Percentiles rank a stretch among this genome's conserved stretches.
These are phyloP conservation scores for Ceratosolen fusciceps DNA, from an alignment of 1,140 invertebrate genomes.

Conservation along the genomic window DNA sequence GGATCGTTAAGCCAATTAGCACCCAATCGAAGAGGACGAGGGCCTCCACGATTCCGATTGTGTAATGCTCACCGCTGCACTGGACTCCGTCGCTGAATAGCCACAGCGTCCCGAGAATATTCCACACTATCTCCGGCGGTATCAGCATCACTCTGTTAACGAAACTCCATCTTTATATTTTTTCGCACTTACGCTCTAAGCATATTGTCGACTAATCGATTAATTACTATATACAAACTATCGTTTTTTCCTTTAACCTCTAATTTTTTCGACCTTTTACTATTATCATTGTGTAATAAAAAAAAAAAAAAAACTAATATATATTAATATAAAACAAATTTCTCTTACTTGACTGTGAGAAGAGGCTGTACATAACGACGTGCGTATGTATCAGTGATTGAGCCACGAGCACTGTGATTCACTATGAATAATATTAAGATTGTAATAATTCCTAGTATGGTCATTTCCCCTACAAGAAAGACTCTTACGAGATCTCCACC, in stretches of 20 bases:
- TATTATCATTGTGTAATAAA: no score
- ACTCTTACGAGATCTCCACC: conserved; percentile 79
- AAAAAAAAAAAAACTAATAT: no score
- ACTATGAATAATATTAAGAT: conserved; percentile 77
- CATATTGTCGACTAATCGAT: no score
- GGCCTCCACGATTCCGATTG: conserved; percentile 80
- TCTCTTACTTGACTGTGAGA: conserved; percentile 78
- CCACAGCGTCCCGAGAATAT: conserved; percentile 86
- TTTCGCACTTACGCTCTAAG: background rate
- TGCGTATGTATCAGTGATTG: conserved; percentile 79
- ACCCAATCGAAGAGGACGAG: conserved; percentile 87
- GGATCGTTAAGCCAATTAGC: conserved; percentile 80
- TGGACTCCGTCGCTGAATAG: conserved; percentile 80
- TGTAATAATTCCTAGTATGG: conserved; percentile 75
- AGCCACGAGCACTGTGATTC: conserved; percentile 79
- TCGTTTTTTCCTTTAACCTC: no score
- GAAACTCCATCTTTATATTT: background rate
- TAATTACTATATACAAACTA: no score
- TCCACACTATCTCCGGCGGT: conserved; percentile 82
- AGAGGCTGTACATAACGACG: conserved; percentile 78
- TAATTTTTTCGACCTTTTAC: no score
- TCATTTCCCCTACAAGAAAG: conserved; percentile 78
- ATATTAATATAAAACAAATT: conserved; percentile 2
- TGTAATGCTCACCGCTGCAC: conserved; percentile 79
- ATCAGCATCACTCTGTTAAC: conserved; percentile 76